Evolutionary conservation across 2,888 invertebrate species (phyloP), one percentile per base, ranked within the genome.

Genomic region (Thera britannica): DNA sequence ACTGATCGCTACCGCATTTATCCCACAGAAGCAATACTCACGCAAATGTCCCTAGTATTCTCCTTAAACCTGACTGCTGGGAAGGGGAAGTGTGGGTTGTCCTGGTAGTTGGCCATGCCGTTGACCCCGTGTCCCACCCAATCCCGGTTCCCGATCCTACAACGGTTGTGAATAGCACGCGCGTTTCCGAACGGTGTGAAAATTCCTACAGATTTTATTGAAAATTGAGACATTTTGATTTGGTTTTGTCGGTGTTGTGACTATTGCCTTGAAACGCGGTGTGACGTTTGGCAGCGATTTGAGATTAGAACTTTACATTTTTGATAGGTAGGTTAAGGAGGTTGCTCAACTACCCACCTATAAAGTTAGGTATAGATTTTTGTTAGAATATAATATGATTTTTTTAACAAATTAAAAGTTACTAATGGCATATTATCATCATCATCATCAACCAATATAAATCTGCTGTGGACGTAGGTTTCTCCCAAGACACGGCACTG

Each of bases 81-180:
- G 82, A 95, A 95, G 0, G 96, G 96, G 71, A 92, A 94, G 59
- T 92, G 94, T 0, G 89, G 75, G 51, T 92, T 85, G 77, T 96
- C 96, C 58, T 92, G 88, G 77, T 96, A 96, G 71, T 78, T 88
- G 0, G 94, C 90, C 8, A 81, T 75, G 0, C 96, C 96, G 76
- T 95, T 96, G n/a, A 90, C 72, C 0, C 96, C 96, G 74, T 84
- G 93, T 0, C 96, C 96, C 1, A 96, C 96, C 72, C 95, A 93
- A 77, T 96, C 96, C 49, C 96, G 88, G 74, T 93, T 94, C 0
- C 96, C 96, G 67, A 94, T 94, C 41, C 90, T 82, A 66, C 85
- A 84, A 54, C 83, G 79, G 4, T 87, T 85, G 71, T 90, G 83
- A 0, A 84, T 67, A 2, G 79, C 76, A 46, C 84, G 80, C 51